phyloP scores from a whole-genome alignment of 2,113 vertebrate species.

The Zingel zingel region DNA sequence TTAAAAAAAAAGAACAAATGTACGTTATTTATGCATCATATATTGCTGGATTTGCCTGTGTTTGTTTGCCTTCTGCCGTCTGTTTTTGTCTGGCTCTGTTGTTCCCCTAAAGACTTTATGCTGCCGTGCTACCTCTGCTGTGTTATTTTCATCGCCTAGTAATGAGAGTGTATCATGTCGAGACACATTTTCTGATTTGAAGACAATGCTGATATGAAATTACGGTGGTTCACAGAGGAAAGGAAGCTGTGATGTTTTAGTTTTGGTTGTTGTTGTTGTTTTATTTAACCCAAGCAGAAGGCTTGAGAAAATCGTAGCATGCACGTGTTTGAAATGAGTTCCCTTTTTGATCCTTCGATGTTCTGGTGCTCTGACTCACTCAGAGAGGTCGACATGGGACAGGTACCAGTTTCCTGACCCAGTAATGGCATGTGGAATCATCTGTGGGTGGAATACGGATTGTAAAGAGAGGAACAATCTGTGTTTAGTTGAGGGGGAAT shows the following conservation, averaged over 20 bases:
- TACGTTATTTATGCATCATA: slow-evolving; percentile 36
- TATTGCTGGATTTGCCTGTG: background rate
- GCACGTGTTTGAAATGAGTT: slow-evolving; percentile 24
- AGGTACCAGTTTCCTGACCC: slow-evolving; percentile 44
- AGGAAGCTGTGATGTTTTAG: slow-evolving; percentile 3
- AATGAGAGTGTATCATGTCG: slow-evolving; percentile 48
- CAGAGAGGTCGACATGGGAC: slow-evolving; percentile 35
- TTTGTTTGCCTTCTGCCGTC: slow-evolving; percentile 28
- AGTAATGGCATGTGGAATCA: slow-evolving; percentile 27
- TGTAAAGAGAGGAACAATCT: background rate
- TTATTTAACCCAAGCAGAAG: slow-evolving; percentile 9
- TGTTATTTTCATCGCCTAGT: slow-evolving; percentile 46
- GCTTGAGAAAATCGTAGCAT: slow-evolving; percentile 6
- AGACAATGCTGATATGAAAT: slow-evolving; percentile 27
- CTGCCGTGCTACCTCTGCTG: slow-evolving; percentile 8
- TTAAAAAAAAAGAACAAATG: slow-evolving; percentile 10
- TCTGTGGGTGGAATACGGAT: slow-evolving; percentile 8
- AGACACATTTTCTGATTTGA: slow-evolving; percentile 39
- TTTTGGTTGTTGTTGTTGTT: background rate
- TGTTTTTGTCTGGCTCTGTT: slow-evolving; percentile 24
- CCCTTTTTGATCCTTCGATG: slow-evolving; percentile 52
- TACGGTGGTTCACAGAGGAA: slow-evolving; percentile 9
- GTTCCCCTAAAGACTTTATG: slow-evolving; percentile 37
- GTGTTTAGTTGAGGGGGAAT: background rate
- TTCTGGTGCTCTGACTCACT: slow-evolving; percentile 35